phyloP scores from a whole-genome alignment of 2,888 invertebrate species.

The Pardosa pseudoannulata region DNA sequence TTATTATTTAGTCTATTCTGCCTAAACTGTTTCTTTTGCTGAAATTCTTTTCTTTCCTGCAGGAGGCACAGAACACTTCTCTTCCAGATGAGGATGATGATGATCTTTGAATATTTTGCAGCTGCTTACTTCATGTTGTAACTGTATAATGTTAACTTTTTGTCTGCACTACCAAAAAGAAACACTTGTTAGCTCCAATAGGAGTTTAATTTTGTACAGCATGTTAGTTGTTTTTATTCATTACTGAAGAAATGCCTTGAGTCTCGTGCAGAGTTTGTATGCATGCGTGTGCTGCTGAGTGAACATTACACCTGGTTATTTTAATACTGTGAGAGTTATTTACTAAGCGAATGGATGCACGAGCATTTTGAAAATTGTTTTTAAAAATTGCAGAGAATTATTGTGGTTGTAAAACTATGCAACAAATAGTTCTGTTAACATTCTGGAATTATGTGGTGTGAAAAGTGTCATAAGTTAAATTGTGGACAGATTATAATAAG shows the following conservation, averaged over 20 bases:
- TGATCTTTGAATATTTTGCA: slow-evolving; percentile 77
- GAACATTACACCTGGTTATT: slow-evolving; percentile 51
- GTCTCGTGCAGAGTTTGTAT: slow-evolving; percentile 33
- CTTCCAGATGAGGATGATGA: slow-evolving; percentile 99
- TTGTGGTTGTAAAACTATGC: not conserved
- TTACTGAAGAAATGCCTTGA: slow-evolving; percentile 45
- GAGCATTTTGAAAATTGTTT: slow-evolving; percentile 45
- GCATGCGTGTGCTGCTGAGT: slow-evolving; percentile 34
- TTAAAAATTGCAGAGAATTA: slow-evolving; percentile 7
- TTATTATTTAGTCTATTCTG: no score
- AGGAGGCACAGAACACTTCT: slow-evolving; percentile 95
- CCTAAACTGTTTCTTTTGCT: no score
- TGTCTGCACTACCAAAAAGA: slow-evolving; percentile 40
- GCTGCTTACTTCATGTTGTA: slow-evolving; percentile 37
- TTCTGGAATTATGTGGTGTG: not conserved
- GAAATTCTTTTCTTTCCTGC: slow-evolving; percentile 75
- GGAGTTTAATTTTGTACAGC: slow-evolving; percentile 62
- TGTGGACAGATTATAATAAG: not conserved
- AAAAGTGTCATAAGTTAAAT: not conserved
- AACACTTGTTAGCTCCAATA: slow-evolving; percentile 58
- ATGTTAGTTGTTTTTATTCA: slow-evolving; percentile 60
- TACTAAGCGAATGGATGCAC: slow-evolving; percentile 40
- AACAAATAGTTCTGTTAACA: slow-evolving; percentile 9
- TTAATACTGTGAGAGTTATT: slow-evolving; percentile 56
- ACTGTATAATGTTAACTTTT: slow-evolving; percentile 26